These are phyloP conservation scores for Exephanes ischioxanthus DNA, from an alignment of 2,888 invertebrate species.

Conservation along the genomic window DNA sequence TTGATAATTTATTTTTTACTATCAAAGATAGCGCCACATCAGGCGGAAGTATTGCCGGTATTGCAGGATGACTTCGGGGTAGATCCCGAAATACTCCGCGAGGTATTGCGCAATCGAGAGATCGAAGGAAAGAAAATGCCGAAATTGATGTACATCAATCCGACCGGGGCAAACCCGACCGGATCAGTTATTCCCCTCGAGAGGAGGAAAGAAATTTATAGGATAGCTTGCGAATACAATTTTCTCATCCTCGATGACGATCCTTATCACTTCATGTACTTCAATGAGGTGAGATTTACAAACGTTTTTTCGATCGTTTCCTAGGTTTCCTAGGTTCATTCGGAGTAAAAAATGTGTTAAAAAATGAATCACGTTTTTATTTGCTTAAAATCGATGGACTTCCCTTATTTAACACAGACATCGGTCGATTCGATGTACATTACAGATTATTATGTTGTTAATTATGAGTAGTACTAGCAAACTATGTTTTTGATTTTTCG, in stretches of 20 bases:
- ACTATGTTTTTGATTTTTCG: too few species aligned
- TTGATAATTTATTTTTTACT: not conserved
- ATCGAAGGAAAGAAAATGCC: conserved; percentile 87
- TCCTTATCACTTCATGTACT: conserved; percentile 93
- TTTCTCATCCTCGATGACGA: conserved; percentile 93
- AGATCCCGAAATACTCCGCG: conserved; percentile 87
- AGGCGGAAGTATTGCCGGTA: conserved; percentile 89
- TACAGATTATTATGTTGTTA: not conserved
- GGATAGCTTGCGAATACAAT: conserved; percentile 91
- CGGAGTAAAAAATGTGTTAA: not conserved
- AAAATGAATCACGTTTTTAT: not conserved
- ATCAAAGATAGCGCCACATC: conserved; percentile 89
- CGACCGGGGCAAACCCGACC: conserved; percentile 92
- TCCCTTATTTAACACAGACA: not conserved
- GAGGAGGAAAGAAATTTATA: conserved; percentile 90
- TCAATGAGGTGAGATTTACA: conserved; percentile 86
- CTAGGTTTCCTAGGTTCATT: not conserved
- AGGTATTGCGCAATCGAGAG: conserved; percentile 86
- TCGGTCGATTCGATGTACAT: not conserved
- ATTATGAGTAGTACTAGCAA: too few species aligned
- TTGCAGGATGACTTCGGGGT: conserved; percentile 90
- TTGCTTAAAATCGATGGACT: not conserved
- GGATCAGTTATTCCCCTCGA: conserved; percentile 89
- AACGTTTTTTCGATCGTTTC: too few species aligned
- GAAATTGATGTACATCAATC: conserved; percentile 90